Evolutionary conservation across 2,888 invertebrate genomes (phyloP), one percentile per base, ranked within the genome.

Genomic region (Idaea dimidiata): DNA sequence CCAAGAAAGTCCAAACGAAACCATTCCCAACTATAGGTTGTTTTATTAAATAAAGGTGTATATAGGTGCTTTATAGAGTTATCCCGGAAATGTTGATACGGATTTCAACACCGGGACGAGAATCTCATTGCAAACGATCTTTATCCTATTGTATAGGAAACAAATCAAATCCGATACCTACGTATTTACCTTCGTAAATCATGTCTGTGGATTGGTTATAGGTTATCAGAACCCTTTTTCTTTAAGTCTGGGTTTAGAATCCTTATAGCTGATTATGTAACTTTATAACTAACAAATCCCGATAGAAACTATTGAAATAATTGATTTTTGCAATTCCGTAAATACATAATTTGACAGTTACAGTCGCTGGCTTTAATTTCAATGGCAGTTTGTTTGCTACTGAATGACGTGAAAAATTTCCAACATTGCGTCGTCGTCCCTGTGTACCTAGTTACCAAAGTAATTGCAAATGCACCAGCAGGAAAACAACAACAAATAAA

Each of bases 131-230:
- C 43, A 43, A 43, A 43, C 43, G 14, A 43, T 43, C 43, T 10
- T 24, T 24, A 24, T 24, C 24, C 10, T 7, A 43, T 43, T 43
- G 43, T 43, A 43, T 43, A 43, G 10, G 14, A 43, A 43, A 43
- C 43, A 43, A 43, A 43, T 43, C 43, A 18, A 18, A 57, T 18
- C 24, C n/a, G 31, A 17, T 18, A 24, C n/a, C n/a, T n/a, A n/a
- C 18, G n/a, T 24, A 57, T 57, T 16, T 24, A 57, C 58, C 32
- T 58, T 16, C 31, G 31, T 32, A 31, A 58, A 17, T n/a, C 17
- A 57, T 57, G 24, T 57, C 24, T 57, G 24, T 57, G 24, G 18
- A 24, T 24, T 24, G 3, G 24, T 24, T 24, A 43, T 43, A 3
- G 43, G 10, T 43, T 43, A 43, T 43, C 43, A 43, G 43, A 43